These are phyloP conservation scores for Tretioscincus oriximinensis DNA, from an alignment of 2,113 vertebrate genomes.

Conservation along the genomic window DNA sequence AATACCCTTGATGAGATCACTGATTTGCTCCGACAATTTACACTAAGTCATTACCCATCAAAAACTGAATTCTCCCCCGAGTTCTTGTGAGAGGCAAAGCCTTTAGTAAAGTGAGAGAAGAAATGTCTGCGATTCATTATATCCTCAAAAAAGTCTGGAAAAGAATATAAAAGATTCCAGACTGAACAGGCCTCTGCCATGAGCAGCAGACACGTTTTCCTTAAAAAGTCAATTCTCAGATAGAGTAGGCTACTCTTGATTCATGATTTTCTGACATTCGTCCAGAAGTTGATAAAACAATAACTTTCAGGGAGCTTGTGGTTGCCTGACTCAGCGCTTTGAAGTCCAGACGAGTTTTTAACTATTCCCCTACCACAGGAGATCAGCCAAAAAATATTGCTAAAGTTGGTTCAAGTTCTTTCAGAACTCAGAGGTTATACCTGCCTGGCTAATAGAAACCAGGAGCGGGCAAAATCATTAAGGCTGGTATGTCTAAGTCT, in stretches of 20 bases:
- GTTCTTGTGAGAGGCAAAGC: constrained; percentile 9
- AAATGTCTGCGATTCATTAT: constrained; percentile 44
- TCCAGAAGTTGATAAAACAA: constrained; percentile 17
- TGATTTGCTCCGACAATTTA: neutral
- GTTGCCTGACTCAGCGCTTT: constrained; percentile 57
- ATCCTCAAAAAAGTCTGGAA: constrained; percentile 5
- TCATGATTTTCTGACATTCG: constrained; percentile 18
- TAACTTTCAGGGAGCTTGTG: constrained; percentile 13
- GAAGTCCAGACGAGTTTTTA: constrained; percentile 37
- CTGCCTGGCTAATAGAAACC: constrained; percentile 42
- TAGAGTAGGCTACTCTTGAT: neutral
- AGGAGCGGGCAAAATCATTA: constrained; percentile 49
- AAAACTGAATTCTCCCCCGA: neutral
- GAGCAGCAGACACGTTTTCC: constrained; percentile 3
- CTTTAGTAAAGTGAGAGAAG: constrained; percentile 2
- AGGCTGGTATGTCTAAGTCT: constrained; percentile 64
- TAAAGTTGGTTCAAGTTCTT: constrained; percentile 22
- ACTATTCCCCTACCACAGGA: constrained; percentile 11
- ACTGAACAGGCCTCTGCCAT: neutral
- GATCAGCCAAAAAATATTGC: constrained; percentile 44
- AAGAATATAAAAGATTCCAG: constrained; percentile 19
- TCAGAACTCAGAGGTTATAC: constrained; percentile 47
- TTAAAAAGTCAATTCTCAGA: constrained; percentile 6
- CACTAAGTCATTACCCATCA: neutral
- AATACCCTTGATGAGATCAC: neutral